Evolutionary conservation across 1,140 invertebrate species (phyloP).

Genomic region (Caenorhabditis elegans): DNA sequence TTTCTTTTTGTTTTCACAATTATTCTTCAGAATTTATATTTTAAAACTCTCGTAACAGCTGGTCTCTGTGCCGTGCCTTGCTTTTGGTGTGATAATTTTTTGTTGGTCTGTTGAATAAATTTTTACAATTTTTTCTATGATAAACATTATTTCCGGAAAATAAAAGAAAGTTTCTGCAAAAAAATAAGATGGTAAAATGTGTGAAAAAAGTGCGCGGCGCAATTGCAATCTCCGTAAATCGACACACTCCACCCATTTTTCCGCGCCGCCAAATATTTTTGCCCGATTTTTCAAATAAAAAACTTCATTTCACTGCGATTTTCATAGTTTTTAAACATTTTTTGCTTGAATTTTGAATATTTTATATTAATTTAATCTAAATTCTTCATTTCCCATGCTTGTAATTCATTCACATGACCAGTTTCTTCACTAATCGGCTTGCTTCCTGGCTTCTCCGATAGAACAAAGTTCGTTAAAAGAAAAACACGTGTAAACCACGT

Average conservation of each 20-base stretch:
- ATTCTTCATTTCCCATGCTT: no score
- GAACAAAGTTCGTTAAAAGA: neutral
- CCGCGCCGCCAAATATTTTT: neutral
- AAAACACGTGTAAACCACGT: neutral
- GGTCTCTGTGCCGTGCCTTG: slow-evolving; percentile 29
- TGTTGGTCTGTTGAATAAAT: slow-evolving; percentile 15
- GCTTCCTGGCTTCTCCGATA: neutral
- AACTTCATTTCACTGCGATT: neutral
- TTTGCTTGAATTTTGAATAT: neutral
- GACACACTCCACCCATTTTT: neutral
- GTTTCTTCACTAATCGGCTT: neutral
- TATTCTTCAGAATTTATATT: neutral
- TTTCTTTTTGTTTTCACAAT: neutral
- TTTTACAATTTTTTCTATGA: neutral
- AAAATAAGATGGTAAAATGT: neutral
- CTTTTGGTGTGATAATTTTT: slow-evolving; percentile 8
- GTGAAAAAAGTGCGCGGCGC: neutral
- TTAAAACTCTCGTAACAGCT: neutral
- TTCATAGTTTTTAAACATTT: neutral
- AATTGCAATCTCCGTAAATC: neutral
- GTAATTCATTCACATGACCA: no score
- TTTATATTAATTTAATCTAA: neutral
- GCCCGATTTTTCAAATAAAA: slow-evolving; percentile 12
- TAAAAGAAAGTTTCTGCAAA: neutral
- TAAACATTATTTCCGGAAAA: neutral